These are phyloP conservation scores for Yponomeuta plumbellus DNA, from an alignment of 2,888 invertebrate genomes.

Conservation along the genomic window DNA sequence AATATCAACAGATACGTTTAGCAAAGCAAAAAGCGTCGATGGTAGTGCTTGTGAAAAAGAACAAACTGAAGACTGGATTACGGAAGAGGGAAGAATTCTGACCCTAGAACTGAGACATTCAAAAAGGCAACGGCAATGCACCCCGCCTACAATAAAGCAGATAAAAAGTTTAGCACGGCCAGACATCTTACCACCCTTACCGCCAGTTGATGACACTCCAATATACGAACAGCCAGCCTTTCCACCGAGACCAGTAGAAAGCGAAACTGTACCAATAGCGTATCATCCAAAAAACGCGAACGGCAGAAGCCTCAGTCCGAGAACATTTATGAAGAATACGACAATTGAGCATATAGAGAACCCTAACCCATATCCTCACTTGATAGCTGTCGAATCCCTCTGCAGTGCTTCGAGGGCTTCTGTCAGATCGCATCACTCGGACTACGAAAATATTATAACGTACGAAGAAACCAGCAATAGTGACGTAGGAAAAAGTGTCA, in stretches of 20 bases:
- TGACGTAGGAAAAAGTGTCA: conserved; percentile 41
- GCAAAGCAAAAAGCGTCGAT: conserved; percentile 47
- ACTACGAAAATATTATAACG: conserved; percentile 55
- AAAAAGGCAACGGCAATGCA: conserved; percentile 81
- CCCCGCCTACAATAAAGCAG: conserved; percentile 67
- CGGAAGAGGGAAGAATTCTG: conserved; percentile 78
- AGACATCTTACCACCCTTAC: conserved; percentile 81
- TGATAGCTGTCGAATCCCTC: conserved; percentile 40
- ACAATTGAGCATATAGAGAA: conserved; percentile 37
- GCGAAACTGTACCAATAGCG: conserved; percentile 39
- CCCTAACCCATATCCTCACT: conserved; percentile 36
- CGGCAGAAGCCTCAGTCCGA: conserved; percentile 79
- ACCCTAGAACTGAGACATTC: conserved; percentile 85
- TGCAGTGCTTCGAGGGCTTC: conserved; percentile 69
- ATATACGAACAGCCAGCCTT: conserved; percentile 78
- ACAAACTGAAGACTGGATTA: conserved; percentile 52
- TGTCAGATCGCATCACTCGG: conserved; percentile 68
- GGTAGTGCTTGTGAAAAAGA: conserved; percentile 47
- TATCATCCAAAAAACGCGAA: conserved; percentile 80
- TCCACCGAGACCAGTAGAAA: conserved; percentile 72
- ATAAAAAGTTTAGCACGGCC: conserved; percentile 75
- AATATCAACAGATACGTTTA: conserved; percentile 42
- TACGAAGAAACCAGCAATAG: conserved; percentile 24
- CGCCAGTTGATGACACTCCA: conserved; percentile 68
- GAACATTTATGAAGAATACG: conserved; percentile 46